phyloP scores from a whole-genome alignment of 2,797 vertebrate species.

The Menidia menidia region DNA sequence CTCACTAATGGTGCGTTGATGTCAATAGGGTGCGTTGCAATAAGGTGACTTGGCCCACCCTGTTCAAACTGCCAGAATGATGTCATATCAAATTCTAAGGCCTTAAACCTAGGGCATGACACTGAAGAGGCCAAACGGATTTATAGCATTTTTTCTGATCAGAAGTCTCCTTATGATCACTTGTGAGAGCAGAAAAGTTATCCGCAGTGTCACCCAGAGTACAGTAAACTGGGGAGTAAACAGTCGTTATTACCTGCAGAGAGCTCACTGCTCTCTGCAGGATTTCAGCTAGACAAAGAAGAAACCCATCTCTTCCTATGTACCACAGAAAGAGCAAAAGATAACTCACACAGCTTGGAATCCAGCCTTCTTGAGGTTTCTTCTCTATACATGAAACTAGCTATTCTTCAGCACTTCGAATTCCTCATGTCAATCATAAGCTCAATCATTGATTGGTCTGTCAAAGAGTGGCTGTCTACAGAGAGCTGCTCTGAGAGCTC shows the following conservation, averaged over 20 bases:
- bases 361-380: conserved; percentile 35
- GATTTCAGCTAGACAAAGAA: conserved; percentile 32
- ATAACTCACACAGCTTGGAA: conserved; percentile 20
- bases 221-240: conserved; percentile 36
- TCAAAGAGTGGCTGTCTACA: conserved; percentile 32
- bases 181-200: conserved; percentile 14
- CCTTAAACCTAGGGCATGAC: background rate
- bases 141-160: background rate
- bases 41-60: too few species aligned
- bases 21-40: too few species aligned
- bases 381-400: conserved; percentile 38
- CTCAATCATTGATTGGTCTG: conserved; percentile 49
- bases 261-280: conserved; percentile 19
- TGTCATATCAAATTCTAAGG: background rate
- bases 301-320: conserved; percentile 18
- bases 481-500: conserved; percentile 37
- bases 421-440: conserved; percentile 51
- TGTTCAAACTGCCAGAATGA: too few species aligned
- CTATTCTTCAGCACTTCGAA: conserved; percentile 45
- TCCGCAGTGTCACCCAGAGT: conserved; percentile 20
- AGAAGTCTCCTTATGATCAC: background rate
- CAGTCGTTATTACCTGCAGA: conserved; percentile 30
- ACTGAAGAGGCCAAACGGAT: background rate
- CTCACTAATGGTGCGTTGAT: too few species aligned
- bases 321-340: conserved; percentile 43